These are phyloP conservation scores for Thecophora atra DNA, from an alignment of 2,888 invertebrate species.

Conservation along the genomic window DNA sequence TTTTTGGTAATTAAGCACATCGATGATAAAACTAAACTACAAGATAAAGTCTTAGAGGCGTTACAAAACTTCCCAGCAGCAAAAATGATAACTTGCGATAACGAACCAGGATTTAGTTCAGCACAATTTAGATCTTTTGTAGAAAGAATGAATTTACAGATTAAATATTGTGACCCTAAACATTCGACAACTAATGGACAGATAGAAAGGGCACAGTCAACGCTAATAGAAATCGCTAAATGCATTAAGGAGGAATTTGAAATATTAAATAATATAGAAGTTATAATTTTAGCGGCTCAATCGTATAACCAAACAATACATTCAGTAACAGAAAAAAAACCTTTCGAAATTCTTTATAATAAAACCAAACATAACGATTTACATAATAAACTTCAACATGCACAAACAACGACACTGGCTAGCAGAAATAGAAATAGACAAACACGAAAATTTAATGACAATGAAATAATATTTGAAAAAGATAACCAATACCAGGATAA, in stretches of 20 bases:
- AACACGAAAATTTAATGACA: background rate
- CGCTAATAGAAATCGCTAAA: constrained; percentile 33
- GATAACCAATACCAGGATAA: constrained; percentile 12
- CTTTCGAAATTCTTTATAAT: constrained; percentile 35
- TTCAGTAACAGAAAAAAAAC: constrained; percentile 37
- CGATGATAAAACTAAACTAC: constrained; percentile 37
- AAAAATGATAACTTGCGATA: constrained; percentile 31
- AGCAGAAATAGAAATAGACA: constrained; percentile 15
- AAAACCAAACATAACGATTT: constrained; percentile 34
- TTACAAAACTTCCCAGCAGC: constrained; percentile 32
- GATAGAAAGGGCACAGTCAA: constrained; percentile 32
- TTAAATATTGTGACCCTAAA: constrained; percentile 31
- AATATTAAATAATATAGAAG: constrained; percentile 27
- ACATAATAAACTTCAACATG: constrained; percentile 22
- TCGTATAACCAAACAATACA: constrained; percentile 38
- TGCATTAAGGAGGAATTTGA: constrained; percentile 25
- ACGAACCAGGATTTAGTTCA: constrained; percentile 33
- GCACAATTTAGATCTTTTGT: constrained; percentile 40
- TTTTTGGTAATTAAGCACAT: constrained; percentile 39
- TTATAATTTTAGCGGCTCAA: constrained; percentile 29
- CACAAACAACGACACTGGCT: constrained; percentile 29
- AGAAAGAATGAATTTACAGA: constrained; percentile 38
- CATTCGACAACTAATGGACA: constrained; percentile 29
- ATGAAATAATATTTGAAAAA: constrained; percentile 26
- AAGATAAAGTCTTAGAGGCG: constrained; percentile 31